Evolutionary conservation across 2,888 invertebrate genomes (phyloP), one percentile per base, ranked within the genome.

Genomic region (Dolichomitus sp.): DNA sequence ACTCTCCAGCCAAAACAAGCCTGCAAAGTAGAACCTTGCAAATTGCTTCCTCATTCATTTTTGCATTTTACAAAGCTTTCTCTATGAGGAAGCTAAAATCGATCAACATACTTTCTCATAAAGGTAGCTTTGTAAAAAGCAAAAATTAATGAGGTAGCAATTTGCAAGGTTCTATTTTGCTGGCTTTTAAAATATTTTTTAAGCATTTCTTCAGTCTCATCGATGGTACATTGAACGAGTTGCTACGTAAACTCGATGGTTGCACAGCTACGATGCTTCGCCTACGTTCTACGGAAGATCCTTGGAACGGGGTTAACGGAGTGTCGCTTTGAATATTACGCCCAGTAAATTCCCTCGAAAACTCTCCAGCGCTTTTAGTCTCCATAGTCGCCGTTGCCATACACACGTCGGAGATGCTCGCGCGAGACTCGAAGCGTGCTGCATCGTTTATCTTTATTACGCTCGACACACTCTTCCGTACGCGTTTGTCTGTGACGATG

Each of bases 391-490:
- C 7, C 63, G 63, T 63, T 19, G 19, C 17, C 6, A 12, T 40
- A 61, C 3, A 33, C 52, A 37, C 54, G 37, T 54, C 40, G 40
- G 40, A 42, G 63, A 11, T 63, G 23, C 23, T 42, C 63, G 23
- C 42, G 3, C 63, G 42, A 17, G 45, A 52, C 54, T 14, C 42
- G 42, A 61, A n/a, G 40, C 52, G 19, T 19, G 63, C 30, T 50
- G 61, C 30, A 50, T 50, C 73, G 73, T 48, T 73, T 63, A 63
- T 73, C 73, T 73, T 50, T 73, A 73, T 73, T 73, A 73, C 27
- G 48, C 11, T n/a, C 37, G 59, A 33, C 48, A 33, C 65, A 30
- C 48, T 9, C 14, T 57, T 57, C 57, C 30, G n/a, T 30, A 57
- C 57, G 57, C 33, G 57, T 33, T 14, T 17, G 17, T 27, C 57